Percentiles rank a stretch among this genome's conserved stretches.
phyloP scores from a whole-genome alignment of 2,888 invertebrate species.

The Pachliopta kotzebuea region DNA sequence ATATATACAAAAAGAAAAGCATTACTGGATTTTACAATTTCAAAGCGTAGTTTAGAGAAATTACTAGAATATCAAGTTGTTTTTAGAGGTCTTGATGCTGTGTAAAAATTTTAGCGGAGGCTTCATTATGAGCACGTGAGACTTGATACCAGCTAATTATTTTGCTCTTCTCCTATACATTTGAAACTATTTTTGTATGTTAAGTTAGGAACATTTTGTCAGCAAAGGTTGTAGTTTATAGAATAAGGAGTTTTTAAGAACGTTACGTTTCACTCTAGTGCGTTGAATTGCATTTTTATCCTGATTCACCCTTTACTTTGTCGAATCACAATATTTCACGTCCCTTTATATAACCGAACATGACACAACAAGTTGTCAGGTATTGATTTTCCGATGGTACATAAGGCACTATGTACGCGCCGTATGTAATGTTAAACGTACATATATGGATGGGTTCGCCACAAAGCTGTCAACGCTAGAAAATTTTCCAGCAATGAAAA shows the following conservation, averaged over 20 bases:
- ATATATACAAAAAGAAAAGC: too few species aligned
- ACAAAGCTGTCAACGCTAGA: constrained; percentile 39
- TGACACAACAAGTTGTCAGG: constrained; percentile 45
- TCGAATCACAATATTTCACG: constrained; percentile 29
- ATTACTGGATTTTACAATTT: too few species aligned
- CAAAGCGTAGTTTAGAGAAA: too few species aligned
- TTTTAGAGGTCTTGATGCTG: too few species aligned
- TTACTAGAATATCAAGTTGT: too few species aligned
- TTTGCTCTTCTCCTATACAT: too few species aligned
- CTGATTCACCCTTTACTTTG: not conserved
- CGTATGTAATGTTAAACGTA: constrained; percentile 32
- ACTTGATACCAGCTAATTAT: too few species aligned
- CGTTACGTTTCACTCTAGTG: not conserved
- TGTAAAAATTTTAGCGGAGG: too few species aligned
- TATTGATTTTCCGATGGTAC: constrained; percentile 48
- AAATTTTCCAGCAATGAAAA: constrained; percentile 40
- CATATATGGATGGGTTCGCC: constrained; percentile 32
- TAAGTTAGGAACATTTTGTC: not conserved
- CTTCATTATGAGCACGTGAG: too few species aligned
- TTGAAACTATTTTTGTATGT: too few species aligned
- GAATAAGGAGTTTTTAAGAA: not conserved
- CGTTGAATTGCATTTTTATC: constrained; percentile 2
- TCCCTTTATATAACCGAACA: constrained; percentile 39
- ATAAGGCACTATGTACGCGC: constrained; percentile 38
- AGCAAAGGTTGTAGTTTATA: not conserved